These are phyloP conservation scores for Schizotus pectinicornis DNA, from an alignment of 2,888 invertebrate genomes.

Conservation along the genomic window DNA sequence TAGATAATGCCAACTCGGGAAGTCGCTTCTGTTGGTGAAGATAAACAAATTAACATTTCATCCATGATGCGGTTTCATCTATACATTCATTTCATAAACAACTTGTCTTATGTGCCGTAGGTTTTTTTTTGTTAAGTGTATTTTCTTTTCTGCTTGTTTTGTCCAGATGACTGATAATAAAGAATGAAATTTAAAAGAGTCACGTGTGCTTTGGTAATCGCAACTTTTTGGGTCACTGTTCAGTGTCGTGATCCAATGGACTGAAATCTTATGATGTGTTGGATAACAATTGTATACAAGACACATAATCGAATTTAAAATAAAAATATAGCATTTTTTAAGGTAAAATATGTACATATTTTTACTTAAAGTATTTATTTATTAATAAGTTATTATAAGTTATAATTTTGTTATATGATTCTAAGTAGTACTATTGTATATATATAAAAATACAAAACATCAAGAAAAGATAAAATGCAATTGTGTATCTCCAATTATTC, in stretches of 20 bases:
- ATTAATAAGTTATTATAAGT: slow-evolving; percentile 19
- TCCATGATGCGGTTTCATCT: slow-evolving; percentile 16
- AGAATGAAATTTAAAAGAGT: neutral
- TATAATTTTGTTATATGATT: slow-evolving; percentile 17
- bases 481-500: no score
- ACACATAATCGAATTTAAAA: slow-evolving; percentile 18
- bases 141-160: slow-evolving; percentile 15
- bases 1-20: slow-evolving; percentile 20
- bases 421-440: slow-evolving; percentile 5
- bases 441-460: slow-evolving; percentile 8
- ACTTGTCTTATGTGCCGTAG: slow-evolving; percentile 9
- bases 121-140: slow-evolving; percentile 18
- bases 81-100: slow-evolving; percentile 8
- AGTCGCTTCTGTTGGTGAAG: slow-evolving; percentile 16
- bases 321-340: slow-evolving; percentile 3
- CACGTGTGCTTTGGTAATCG: no score
- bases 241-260: slow-evolving; percentile 13
- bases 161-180: slow-evolving; percentile 6
- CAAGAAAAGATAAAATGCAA: neutral
- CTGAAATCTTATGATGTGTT: slow-evolving; percentile 20
- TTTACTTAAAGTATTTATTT: slow-evolving; percentile 10
- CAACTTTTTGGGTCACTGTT: slow-evolving; percentile 1
- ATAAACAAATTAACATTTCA: slow-evolving; percentile 19
- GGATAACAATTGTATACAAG: slow-evolving; percentile 13
- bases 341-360: slow-evolving; percentile 16